Evolutionary conservation across 2,113 vertebrate species (phyloP), one percentile per base, ranked within the genome.

Genomic region (Corythornis madagascariensis): DNA sequence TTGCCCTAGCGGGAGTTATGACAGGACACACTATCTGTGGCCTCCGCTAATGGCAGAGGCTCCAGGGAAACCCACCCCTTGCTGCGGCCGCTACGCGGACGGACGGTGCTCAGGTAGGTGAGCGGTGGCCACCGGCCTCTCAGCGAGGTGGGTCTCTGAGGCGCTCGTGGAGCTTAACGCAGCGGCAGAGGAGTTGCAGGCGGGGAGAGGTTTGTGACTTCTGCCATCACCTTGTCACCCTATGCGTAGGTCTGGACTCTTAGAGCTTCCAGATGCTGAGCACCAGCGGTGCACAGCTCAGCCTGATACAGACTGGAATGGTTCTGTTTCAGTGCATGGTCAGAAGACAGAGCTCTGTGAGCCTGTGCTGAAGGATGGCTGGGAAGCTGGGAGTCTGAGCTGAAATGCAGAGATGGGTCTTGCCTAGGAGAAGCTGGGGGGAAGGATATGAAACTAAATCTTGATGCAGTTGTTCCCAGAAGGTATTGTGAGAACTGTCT

Each of bases 21-120:
- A 93, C 95, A 96, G 94, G 91, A 91, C 87, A 85, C 91, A 85
- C 67, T 96, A 52, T 74, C 79, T 77, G 92, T 96, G 92, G 92
- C 92, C 94, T 96, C 94, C 82, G 64, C 94, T 96, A 88, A 94
- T 92, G 92, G 94, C 87, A 94, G 96, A 96, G 95, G 96, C 92
- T 67, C 1, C 40, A 6, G 94, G 87, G 89, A 93, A 77, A 78
- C 75, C 75, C 84, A 48, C 26, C 94, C 40, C 14, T 90, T 89
- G 89, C 94, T 75, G 77, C 60, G 19, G 67, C 94, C 73, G 91
- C 93, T 94, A 7, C 91, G 28, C 78, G 33, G 64, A 88, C 94
- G 94, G 89, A 96, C 89, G 12, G 82, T 67, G 61, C 78, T 93
- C 96, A 96, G 95, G 94, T 95, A 92, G 94, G 94, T 96, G 92